Base-by-base conservation (phyloP, 2,888 invertebrate species). In the Vesta saturnalis region DNA sequence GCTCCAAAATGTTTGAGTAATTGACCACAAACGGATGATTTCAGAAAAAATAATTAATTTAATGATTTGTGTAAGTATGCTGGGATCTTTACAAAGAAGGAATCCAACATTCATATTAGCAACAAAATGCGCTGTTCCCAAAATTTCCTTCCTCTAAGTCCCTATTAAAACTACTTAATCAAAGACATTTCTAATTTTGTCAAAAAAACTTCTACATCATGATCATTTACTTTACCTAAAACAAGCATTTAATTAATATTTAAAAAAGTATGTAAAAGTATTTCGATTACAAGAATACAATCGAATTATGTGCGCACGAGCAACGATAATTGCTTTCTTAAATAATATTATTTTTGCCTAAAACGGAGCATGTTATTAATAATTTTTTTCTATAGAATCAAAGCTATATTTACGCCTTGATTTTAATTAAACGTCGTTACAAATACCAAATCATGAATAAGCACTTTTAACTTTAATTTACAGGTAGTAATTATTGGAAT, bases 301-400 rank as follows among this genome's bases (percentile, higher is more conserved):
- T 43, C 35, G 10, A 35, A 58, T 58, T 58, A 58, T 58, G 58
- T 58, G 58, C 58, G 58, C 58, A 58, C 58, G 58, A 58, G 16
- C 30, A 58, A 39, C 6, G 58, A 35, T 58, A 58, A 57, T 57
- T 57, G 39, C 30, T 57, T 57, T 57, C 57, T 57, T 57, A 57
- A 57, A 57, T 39, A 57, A 58, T 58, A 15, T 39, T 58, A 58
- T 58, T 58, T 52, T 58, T 58, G 16, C 30, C 39, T 58, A 58
- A 58, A 58, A 58, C 35, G 39, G 19, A 43, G 39, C 58, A 58
- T 58, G 58, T 58, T 58, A 58, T 58, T 58, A 58, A 58, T 39
- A 35, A 15, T 43, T 58, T 58, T 58, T 58, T 58, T 56, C 16
- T 30, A 22, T 14, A 19, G 8, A 39, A 10, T n/a, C 23, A 56